phyloP scores from a whole-genome alignment of 2,113 vertebrate species.

The Turdus rufiventris region DNA sequence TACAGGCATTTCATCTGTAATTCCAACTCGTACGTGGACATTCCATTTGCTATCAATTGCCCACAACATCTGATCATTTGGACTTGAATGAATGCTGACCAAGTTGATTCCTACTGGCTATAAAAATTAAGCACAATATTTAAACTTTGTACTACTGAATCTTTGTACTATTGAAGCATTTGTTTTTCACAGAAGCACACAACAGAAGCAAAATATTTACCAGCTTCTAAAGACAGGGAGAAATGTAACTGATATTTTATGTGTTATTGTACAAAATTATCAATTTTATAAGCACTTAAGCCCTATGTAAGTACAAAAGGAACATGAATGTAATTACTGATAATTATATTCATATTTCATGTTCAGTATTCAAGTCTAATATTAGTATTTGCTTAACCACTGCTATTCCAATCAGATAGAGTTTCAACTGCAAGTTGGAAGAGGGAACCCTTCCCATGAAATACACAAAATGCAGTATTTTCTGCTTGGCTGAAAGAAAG shows the following conservation, averaged over 20 bases:
- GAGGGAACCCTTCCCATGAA: neutral
- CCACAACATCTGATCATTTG: conserved; percentile 92
- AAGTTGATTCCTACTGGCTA: conserved; percentile 88
- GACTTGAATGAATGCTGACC: conserved; percentile 84
- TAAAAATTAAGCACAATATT: conserved; percentile 37
- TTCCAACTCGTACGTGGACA: conserved; percentile 85
- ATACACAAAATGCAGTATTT: neutral
- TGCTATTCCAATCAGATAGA: neutral
- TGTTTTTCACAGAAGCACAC: neutral
- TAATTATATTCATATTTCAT: neutral
- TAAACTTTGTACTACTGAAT: conserved; percentile 2
- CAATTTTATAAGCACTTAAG: neutral
- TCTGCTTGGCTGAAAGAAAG: neutral
- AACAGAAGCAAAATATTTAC: neutral
- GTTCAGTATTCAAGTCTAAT: neutral
- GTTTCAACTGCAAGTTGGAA: neutral
- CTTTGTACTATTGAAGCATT: neutral
- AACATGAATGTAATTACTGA: neutral
- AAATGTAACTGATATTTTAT: neutral
- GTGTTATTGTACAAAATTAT: neutral
- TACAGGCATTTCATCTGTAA: conserved; percentile 95
- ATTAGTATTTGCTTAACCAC: neutral
- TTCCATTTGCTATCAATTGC: conserved; percentile 87
- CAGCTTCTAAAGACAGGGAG: neutral
- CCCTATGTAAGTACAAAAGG: neutral